A percentile compares a stretch with the other conserved stretches of the same genome.
Conservation (phyloP, 2,797 vertebrate species). For the Lateolabrax maculatus region DNA sequence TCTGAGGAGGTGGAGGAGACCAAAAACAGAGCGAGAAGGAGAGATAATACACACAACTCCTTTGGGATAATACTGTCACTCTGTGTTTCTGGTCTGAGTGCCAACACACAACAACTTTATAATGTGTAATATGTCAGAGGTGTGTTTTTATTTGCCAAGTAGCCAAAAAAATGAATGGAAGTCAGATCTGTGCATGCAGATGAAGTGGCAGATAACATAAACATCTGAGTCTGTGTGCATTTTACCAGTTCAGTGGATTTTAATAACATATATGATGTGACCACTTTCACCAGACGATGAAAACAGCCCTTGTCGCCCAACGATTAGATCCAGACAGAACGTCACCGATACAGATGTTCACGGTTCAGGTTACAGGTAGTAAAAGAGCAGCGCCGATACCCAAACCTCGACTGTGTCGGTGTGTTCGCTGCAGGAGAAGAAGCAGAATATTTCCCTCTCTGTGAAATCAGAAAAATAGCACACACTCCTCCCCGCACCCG, state of each 20-base stretch:
- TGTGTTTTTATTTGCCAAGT: no score
- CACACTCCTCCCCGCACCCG: slow-evolving; percentile 52
- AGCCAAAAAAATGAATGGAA: no score
- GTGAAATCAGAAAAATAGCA: slow-evolving; percentile 64
- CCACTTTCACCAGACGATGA: background rate
- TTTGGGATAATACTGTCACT: no score
- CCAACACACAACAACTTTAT: no score
- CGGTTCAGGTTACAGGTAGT: background rate
- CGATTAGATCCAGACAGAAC: background rate
- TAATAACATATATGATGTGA: no score
- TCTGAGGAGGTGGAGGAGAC: background rate
- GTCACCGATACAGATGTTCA: background rate
- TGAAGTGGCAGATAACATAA: no score
- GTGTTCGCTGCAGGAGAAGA: background rate
- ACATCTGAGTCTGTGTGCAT: no score
- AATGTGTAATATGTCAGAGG: no score
- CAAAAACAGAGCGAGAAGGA: background rate
- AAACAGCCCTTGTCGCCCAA: background rate
- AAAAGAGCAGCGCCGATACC: background rate
- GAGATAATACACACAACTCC: no score
- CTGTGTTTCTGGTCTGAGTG: no score
- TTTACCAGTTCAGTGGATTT: no score
- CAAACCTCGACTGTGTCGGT: background rate
- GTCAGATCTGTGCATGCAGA: no score
- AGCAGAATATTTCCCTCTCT: slow-evolving; percentile 28